Base-by-base conservation (phyloP, 2,888 invertebrate genomes). In the Acanthosepion pharaonis region DNA sequence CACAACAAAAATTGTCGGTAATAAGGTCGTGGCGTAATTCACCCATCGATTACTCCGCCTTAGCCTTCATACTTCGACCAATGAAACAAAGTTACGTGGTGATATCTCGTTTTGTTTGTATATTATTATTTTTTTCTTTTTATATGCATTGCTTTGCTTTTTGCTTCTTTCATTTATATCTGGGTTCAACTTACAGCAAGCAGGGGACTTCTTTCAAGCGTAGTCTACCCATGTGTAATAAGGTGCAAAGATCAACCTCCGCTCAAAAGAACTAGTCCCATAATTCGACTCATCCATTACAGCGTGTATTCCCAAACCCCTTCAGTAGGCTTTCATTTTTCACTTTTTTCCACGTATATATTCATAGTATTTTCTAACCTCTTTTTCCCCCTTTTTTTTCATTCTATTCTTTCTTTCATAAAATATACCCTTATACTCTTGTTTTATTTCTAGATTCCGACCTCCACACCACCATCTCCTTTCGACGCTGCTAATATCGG, bases 201-300 rank as follows among this genome's bases (percentile, higher is more conserved):
- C 23, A n/a, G 11, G n/a, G 78, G 78, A 78, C 78, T 78, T 33
- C 78, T 78, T 78, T 78, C 78, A 78, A 78, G 9, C 78, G n/a
- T n/a, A n/a, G 78, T 33, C 78, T n/a, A 15, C 78, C 78, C n/a
- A n/a, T 78, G 78, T 78, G 78, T 78, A 78, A 78, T n/a, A 78
- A 78, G 78, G 78, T 78, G 78, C n/a, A 78, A n/a, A 78, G 78
- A 78, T 78, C 78, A 78, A n/a, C 78, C 15, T 78, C 33, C n/a
- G 78, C 78, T n/a, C n/a, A 78, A 78, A 78, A n/a, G 78, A 78
- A 78, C 15, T 78, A 78, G 78, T n/a, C 78, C 78, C n/a, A n/a
- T 78, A 78, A 78, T 78, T 78, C 33, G n/a, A 33, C 78, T 78
- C 78, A 33, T 78, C n/a, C 23, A n/a, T 9, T n/a, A 78, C n/a